These are phyloP conservation scores for Astreopora myriophthalma DNA, from an alignment of 64 coral and sea anemone genomes.

Conservation along the genomic window DNA sequence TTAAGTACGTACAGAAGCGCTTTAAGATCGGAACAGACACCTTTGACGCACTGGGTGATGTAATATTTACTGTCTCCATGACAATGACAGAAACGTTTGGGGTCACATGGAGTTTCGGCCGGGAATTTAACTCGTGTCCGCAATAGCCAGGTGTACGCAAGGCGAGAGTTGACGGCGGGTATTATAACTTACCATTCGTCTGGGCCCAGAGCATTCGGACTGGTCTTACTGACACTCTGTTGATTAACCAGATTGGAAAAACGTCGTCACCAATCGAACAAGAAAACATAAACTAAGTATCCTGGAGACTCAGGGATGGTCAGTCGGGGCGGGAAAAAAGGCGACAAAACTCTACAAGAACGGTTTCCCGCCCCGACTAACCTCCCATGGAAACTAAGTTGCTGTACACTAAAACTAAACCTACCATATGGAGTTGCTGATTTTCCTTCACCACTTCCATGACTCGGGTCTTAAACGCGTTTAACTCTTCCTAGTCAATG, in stretches of 20 bases:
- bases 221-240: constrained; percentile 55
- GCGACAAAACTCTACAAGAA: too few species aligned
- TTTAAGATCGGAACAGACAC: too few species aligned
- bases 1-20: too few species aligned
- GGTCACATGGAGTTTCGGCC: background rate
- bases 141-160: background rate
- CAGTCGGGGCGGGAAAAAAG: too few species aligned
- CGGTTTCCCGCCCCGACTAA: too few species aligned
- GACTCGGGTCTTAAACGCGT: constrained; percentile 76
- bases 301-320: too few species aligned
- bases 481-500: constrained; percentile 75
- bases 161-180: background rate
- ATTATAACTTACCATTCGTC: constrained; percentile 60
- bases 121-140: too few species aligned
- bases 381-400: background rate
- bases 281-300: background rate
- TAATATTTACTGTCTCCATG: too few species aligned
- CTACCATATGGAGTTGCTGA: constrained; percentile 86
- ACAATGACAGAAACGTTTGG: too few species aligned
- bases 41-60: too few species aligned
- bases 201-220: constrained; percentile 38
- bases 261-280: background rate
- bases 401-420: background rate
- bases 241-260: background rate
- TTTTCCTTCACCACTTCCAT: constrained; percentile 93